Conservation (phyloP, 2,797 vertebrate species). For the Leucoraja ocellata region DNA sequence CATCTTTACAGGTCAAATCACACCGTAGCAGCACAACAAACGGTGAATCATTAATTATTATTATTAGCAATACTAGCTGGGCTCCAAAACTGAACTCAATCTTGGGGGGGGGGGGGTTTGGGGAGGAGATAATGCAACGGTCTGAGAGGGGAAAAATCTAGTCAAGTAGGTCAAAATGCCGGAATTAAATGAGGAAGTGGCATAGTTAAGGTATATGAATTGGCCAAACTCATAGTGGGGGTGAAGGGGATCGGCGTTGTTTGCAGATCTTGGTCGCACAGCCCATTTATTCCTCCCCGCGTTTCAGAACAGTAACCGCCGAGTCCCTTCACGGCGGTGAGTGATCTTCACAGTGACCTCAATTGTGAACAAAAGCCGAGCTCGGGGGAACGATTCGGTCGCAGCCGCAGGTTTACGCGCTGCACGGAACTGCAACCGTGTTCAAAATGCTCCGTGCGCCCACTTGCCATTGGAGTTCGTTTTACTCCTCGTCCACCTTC, state of each 20-base stretch:
- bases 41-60: too few species aligned
- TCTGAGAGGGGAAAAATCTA: background rate
- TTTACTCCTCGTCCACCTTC: too few species aligned
- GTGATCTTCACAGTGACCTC: background rate
- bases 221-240: background rate
- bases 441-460: background rate
- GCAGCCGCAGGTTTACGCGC: background rate
- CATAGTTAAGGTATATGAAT: too few species aligned
- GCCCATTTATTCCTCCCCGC: too few species aligned
- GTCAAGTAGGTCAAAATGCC: background rate
- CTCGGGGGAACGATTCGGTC: too few species aligned
- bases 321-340: background rate
- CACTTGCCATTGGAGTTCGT: too few species aligned
- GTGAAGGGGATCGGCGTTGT: background rate
- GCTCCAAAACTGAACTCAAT: background rate
- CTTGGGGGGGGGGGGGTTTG: background rate
- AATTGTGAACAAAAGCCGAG: background rate
- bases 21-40: too few species aligned
- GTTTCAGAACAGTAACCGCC: too few species aligned
- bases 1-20: too few species aligned
- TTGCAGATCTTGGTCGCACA: background rate
- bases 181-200: background rate
- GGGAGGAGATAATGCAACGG: background rate
- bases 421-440: background rate
- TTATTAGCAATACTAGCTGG: background rate